phyloP scores from a whole-genome alignment of 1,140 invertebrate species.

The Patella vulgata region DNA sequence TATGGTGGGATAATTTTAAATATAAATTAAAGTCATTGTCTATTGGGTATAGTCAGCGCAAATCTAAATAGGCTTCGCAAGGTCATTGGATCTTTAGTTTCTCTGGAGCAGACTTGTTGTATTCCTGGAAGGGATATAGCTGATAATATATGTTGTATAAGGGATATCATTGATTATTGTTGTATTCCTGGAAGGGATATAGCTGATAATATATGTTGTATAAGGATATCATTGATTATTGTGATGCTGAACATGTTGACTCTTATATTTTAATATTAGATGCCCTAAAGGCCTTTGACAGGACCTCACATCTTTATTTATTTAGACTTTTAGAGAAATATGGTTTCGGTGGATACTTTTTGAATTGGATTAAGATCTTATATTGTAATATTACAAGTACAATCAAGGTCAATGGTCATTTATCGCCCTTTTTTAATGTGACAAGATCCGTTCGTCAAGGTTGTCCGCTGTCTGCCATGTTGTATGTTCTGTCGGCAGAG shows the following conservation, averaged over 20 bases:
- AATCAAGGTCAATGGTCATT: too few relatives aligned
- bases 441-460: too few relatives aligned
- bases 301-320: not conserved
- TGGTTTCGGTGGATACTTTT: constrained; percentile 6
- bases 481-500: too few relatives aligned
- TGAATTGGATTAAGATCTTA: not conserved
- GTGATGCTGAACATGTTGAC: not conserved
- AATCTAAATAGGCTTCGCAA: not conserved
- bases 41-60: constrained; percentile 1
- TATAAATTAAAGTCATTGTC: constrained; percentile 8
- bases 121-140: not conserved
- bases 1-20: too few relatives aligned
- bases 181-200: not conserved
- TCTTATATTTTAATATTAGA: constrained; percentile 1
- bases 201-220: not conserved
- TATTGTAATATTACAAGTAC: not conserved
- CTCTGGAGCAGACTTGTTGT: not conserved
- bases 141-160: not conserved
- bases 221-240: constrained; percentile 2
- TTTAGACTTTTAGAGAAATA: not conserved
- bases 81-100: not conserved
- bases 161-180: not conserved
- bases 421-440: too few relatives aligned
- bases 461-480: too few relatives aligned
- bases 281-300: constrained; percentile 4